phyloP scores from a whole-genome alignment of 2,797 vertebrate species.

The Pseudotriccus pelzelni region DNA sequence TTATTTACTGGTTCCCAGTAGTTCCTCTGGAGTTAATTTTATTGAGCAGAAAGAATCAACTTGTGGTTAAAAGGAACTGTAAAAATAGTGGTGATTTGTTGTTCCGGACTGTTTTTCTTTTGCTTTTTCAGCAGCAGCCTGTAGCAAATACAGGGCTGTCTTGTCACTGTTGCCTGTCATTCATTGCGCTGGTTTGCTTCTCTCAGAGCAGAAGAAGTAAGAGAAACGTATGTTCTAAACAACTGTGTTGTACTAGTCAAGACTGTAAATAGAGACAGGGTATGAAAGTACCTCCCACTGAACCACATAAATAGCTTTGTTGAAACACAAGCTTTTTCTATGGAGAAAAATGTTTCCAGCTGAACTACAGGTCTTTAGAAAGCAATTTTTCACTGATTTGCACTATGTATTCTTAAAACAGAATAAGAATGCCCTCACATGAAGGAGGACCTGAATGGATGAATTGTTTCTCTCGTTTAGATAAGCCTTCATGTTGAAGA shows the following conservation, averaged over 20 bases:
- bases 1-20: neutral
- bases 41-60: neutral
- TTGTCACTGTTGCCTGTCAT: neutral
- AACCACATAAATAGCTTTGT: slow-evolving; percentile 21
- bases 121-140: neutral
- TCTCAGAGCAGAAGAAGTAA: neutral
- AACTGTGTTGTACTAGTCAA: neutral
- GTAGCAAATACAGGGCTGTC: neutral
- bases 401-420: neutral
- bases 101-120: neutral
- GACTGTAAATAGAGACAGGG: slow-evolving; percentile 8
- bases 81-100: neutral
- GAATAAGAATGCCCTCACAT: neutral
- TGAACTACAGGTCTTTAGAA: slow-evolving; percentile 3
- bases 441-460: neutral
- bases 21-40: neutral
- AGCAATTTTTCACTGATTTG: slow-evolving; percentile 5
- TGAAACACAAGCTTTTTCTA: neutral
- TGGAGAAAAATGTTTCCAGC: slow-evolving; percentile 4
- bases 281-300: slow-evolving; percentile 16
- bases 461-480: neutral
- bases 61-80: neutral
- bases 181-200: neutral
- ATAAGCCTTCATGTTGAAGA: neutral
- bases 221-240: neutral